phyloP scores from a whole-genome alignment of 2,113 vertebrate genomes.

The Microcebus lehilahytsara region DNA sequence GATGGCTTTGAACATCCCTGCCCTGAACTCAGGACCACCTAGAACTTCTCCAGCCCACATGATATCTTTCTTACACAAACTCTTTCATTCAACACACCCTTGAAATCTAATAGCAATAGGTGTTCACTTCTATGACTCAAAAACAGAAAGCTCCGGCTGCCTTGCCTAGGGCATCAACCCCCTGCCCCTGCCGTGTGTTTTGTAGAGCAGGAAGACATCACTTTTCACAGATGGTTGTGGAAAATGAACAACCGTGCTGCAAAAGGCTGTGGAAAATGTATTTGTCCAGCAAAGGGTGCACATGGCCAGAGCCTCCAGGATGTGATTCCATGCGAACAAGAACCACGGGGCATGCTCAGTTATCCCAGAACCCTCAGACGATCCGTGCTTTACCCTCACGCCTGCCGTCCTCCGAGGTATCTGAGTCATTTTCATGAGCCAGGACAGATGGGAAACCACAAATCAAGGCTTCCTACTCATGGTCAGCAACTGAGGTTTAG shows the following conservation, averaged over 20 bases:
- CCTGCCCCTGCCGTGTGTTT: neutral
- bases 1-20: neutral
- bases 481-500: neutral
- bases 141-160: neutral
- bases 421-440: constrained; percentile 20
- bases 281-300: neutral
- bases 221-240: neutral
- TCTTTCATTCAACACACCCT: neutral
- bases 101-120: neutral
- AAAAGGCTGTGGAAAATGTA: neutral
- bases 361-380: neutral
- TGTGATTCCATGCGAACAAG: neutral
- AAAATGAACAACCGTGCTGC: neutral
- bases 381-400: neutral
- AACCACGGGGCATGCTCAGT: neutral
- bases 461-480: neutral
- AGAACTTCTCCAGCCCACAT: neutral
- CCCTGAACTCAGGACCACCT: neutral
- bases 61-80: neutral
- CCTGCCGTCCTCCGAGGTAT: neutral
- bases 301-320: neutral
- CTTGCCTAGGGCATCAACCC: neutral
- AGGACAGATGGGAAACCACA: constrained; percentile 17
- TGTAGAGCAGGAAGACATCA: neutral
- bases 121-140: neutral